phyloP scores from a whole-genome alignment of 2,113 vertebrate genomes.

The Clupea harengus region DNA sequence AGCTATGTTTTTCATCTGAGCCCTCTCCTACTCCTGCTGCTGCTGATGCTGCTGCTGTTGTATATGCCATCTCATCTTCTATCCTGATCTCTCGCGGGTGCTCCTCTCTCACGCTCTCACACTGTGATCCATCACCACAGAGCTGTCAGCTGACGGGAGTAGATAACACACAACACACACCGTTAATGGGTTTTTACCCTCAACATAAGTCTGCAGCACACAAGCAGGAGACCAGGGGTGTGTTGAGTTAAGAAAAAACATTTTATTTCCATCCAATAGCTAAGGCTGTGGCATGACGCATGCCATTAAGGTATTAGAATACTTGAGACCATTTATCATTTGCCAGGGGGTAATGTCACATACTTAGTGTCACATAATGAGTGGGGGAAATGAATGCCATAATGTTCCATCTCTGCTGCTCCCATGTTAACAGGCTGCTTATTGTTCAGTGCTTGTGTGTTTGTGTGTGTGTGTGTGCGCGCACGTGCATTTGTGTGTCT shows the following conservation, averaged over 20 bases:
- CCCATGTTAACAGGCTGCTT: slow-evolving; percentile 9
- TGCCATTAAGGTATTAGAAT: neutral
- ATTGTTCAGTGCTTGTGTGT: neutral
- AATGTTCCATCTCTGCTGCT: neutral
- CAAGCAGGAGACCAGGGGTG: neutral
- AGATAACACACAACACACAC: neutral
- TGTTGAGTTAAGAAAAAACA: neutral
- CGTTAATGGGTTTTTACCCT: neutral
- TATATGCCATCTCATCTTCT: neutral
- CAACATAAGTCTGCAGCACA: neutral
- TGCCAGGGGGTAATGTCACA: neutral
- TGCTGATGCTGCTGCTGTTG: neutral
- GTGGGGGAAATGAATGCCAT: neutral
- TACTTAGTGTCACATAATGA: no score
- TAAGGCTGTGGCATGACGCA: neutral
- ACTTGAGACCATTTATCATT: neutral
- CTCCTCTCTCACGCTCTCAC: neutral
- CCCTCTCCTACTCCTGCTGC: neutral
- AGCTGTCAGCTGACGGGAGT: no score
- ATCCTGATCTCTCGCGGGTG: neutral
- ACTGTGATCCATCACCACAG: neutral
- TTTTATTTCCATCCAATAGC: neutral
- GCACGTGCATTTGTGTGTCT: no score
- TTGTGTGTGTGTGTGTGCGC: no score
- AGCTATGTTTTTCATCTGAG: neutral